Conservation (phyloP, 2,888 invertebrate species). For the Tyria jacobaeae region DNA sequence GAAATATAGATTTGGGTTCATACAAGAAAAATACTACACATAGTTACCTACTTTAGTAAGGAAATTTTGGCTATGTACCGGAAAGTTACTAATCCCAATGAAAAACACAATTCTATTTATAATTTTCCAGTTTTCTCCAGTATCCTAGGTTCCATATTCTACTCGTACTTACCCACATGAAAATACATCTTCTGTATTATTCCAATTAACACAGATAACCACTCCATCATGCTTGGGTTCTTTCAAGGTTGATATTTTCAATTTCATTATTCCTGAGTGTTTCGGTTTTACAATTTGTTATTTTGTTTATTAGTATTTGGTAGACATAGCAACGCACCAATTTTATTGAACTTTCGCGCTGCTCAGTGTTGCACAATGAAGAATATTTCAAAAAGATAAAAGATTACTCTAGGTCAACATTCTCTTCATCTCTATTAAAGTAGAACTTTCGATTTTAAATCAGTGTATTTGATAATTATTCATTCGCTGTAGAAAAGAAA, state of each 20-base stretch:
- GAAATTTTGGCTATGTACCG: too few species aligned
- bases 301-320: conserved; percentile 7
- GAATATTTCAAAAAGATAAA: not conserved
- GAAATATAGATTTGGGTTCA: conserved; percentile 46
- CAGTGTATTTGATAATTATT: not conserved
- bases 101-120: too few species aligned
- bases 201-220: conserved; percentile 97
- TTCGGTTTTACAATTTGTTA: conserved; percentile 3
- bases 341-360: not conserved
- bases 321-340: conserved; percentile 39
- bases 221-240: conserved; percentile 92
- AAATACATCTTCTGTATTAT: conserved; percentile 96
- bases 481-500: not conserved
- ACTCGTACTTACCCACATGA: conserved; percentile 94
- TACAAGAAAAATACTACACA: too few species aligned
- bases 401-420: too few species aligned
- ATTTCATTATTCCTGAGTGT: conserved; percentile 88
- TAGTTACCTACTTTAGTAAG: too few species aligned
- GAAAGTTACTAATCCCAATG: too few species aligned
- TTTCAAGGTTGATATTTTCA: conserved; percentile 92
- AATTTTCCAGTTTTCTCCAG: too few species aligned
- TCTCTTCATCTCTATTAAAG: not conserved
- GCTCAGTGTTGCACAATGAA: not conserved
- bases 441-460: not conserved
- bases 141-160: too few species aligned